Evolutionary conservation across 2,888 invertebrate genomes (phyloP), one percentile per base, ranked within the genome.

Genomic region (Drosophila incognita): DNA sequence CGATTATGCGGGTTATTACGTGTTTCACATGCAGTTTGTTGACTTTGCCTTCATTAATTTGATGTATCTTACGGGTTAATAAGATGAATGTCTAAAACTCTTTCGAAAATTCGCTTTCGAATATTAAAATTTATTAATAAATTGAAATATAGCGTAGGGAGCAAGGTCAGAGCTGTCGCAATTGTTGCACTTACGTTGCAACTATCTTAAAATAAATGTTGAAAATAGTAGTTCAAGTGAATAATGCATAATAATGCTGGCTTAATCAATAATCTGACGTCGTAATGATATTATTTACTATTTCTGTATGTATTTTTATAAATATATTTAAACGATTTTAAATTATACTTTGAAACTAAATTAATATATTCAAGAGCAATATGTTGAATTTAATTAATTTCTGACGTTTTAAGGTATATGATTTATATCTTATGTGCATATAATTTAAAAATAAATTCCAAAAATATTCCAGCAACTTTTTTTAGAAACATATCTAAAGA

Each of bases 21-120:
- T 35, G 27, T 38, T 27, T 63, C 56, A 42, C 35, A 48, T 56
- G 56, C 40, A 48, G 36, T 62, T 60, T 59, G 72, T 33, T 48
- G 58, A 33, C 46, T 38, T 27, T 38, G 13, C 51, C n/a, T 40
- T 46, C 57, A 36, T 74, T 38, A 58, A 61, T 0, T 38, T 52
- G 8, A 29, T 49, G 18, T 10, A 4, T 24, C 42, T 38, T 4
- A 54, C 21, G 31, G 24, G 24, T 40, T 54, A 31, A 21, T 2
- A 59, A 49, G 33, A 53, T 29, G 18, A 31, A 40, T 40, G 24
- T 33, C 13, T 35, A 21, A 21, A 21, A 29, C 36, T 27, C 29
- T 21, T 31, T 6, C 6, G n/a, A 18, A 40, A 18, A 27, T 13
- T 36, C 5, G 13, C 11, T 27, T 54, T 27, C n/a, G 27, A 54